Conservation (phyloP, 2,888 invertebrate species). For the Trimorus sp. region DNA sequence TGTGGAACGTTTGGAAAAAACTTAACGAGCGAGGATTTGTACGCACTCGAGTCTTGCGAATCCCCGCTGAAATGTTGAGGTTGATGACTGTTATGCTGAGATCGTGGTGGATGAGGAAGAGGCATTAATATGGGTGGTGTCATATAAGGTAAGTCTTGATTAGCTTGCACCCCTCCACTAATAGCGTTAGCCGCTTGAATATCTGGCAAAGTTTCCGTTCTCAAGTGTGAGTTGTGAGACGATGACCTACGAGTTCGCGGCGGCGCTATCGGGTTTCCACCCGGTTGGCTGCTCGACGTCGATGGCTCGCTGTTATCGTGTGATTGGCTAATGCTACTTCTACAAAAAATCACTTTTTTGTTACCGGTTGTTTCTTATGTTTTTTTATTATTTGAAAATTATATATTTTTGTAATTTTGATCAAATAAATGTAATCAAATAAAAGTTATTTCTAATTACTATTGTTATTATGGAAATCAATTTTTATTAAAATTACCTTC, state of each 20-base stretch:
- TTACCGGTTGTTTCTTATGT: too few species aligned
- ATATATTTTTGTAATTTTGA: too few species aligned
- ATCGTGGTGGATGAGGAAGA: constrained; percentile 74
- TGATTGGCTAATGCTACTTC: constrained; percentile 72
- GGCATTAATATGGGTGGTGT: constrained; percentile 88
- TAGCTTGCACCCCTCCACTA: constrained; percentile 92
- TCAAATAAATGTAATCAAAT: too few species aligned
- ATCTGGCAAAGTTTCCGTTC: constrained; percentile 79
- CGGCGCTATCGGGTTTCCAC: constrained; percentile 81
- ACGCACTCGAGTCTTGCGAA: constrained; percentile 85
- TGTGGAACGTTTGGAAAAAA: too few species aligned
- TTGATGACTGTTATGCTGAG: constrained; percentile 76
- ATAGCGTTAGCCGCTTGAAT: constrained; percentile 95
- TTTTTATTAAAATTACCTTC: too few species aligned
- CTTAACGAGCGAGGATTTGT: constrained; percentile 36
- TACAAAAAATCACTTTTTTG: constrained; percentile 62
- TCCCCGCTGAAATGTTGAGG: constrained; percentile 93
- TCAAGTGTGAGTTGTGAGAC: constrained; percentile 81
- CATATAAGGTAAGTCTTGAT: constrained; percentile 94
- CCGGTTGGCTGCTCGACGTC: constrained; percentile 72
- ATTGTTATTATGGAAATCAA: too few species aligned
- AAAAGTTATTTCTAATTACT: too few species aligned
- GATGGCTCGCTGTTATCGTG: constrained; percentile 74
- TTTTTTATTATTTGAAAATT: too few species aligned
- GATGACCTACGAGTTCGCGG: constrained; percentile 83